These are phyloP conservation scores for Pyrocephalus nanus DNA, from an alignment of 2,797 vertebrate genomes.

Conservation along the genomic window DNA sequence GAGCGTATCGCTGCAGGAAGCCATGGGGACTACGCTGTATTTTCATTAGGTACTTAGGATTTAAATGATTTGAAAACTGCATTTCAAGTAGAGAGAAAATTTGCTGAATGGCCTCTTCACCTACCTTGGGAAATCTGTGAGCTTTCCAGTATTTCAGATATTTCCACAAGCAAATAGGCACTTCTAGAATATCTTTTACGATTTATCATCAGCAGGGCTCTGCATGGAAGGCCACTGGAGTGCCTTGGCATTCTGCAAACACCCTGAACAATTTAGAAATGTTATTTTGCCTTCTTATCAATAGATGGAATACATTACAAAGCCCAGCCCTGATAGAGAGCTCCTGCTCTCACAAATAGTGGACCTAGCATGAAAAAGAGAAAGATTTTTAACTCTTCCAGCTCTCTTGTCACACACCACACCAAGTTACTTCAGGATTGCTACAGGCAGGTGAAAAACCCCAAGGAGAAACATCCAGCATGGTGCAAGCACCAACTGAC, in stretches of 20 bases:
- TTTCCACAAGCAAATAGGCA: slow-evolving; percentile 61
- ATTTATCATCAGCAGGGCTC: slow-evolving; percentile 47
- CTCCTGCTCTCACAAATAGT: slow-evolving; percentile 33
- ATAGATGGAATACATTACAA: slow-evolving; percentile 58
- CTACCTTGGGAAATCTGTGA: slow-evolving; percentile 48
- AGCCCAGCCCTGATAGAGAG: slow-evolving; percentile 58
- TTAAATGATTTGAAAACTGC: slow-evolving; percentile 44
- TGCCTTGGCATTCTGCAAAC: slow-evolving; percentile 62
- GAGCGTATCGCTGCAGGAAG: not conserved
- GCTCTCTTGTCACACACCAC: not conserved
- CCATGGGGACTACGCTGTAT: not conserved
- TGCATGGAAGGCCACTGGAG: slow-evolving; percentile 39
- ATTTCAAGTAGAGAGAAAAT: slow-evolving; percentile 37
- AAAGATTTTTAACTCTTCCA: slow-evolving; percentile 42
- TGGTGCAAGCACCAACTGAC: not conserved
- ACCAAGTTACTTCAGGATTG: not conserved
- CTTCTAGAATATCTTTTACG: slow-evolving; percentile 42
- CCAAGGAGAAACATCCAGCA: not conserved
- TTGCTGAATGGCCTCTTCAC: slow-evolving; percentile 32
- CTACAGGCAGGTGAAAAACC: not conserved
- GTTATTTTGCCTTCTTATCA: slow-evolving; percentile 62
- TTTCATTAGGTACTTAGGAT: slow-evolving; percentile 37
- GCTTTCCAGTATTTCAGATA: slow-evolving; percentile 63
- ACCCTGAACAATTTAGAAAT: slow-evolving; percentile 64
- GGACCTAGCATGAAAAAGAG: not conserved